Evolutionary conservation across 2,888 invertebrate genomes (phyloP), one percentile per base, ranked within the genome.

Genomic region (Capitulum mitella): DNA sequence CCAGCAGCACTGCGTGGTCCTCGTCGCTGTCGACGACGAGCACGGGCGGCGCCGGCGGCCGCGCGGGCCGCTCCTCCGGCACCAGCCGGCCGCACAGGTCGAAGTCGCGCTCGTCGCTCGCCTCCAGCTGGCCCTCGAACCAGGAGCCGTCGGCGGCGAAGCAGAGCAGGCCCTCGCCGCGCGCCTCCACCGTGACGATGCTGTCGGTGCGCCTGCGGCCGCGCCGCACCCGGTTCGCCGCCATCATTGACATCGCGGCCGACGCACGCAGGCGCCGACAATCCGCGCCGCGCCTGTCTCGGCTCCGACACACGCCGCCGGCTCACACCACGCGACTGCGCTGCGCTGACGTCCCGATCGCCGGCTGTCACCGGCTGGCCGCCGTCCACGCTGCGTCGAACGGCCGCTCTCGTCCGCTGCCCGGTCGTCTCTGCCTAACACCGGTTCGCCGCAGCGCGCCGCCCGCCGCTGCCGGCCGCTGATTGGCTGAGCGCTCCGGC

Each of bases 111-210:
- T 83, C 82, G 78, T 84, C 83, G 19, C 83, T 82, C 12, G 83
- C 81, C 29, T 81, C 80, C 40, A 84, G 82, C 70, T 82, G 83
- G 16, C 84, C 84, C 80, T 84, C 83, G 78, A 84, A 84, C 83
- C 83, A 83, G 43, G 83, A 81, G 48, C 83, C 82, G 74, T 83
- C 83, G 51, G 82, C 82, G 48, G 83, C 81, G 78, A 84, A 84
- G 78, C 84, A 84, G 61, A 84, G 82, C 77, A 83, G 82, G 0
- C 84, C 83, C 2, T 80, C 77, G 29, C 84, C 84, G 32, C 81
- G 79, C 12, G 82, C 83, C 77, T 83, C 82, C 29, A 84, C 82
- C 0, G 78, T 70, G 48, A 54, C 46, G 3, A 70, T 10, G 37
- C 70, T 70, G 70, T 70, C 70, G 3, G 37, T 22, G 22, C 70